Evolutionary conservation across 2,888 invertebrate genomes (phyloP).

Genomic region (Portevinia maculata): DNA sequence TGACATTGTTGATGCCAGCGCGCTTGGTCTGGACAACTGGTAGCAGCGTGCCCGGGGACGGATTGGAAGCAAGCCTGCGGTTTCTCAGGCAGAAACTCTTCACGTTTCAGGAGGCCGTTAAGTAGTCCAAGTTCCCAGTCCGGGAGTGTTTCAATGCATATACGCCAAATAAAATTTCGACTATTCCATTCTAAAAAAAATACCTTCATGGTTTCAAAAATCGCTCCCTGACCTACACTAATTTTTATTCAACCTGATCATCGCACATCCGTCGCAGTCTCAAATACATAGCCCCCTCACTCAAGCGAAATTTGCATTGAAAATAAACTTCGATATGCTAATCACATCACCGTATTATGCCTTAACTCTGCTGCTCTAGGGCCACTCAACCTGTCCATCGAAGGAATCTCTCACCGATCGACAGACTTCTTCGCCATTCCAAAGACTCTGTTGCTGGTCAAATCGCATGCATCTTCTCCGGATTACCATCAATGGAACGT

Average conservation of each 20-base stretch:
- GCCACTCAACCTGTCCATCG: slow-evolving; percentile 49
- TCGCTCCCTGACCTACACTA: slow-evolving; percentile 59
- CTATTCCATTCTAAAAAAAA: too few relatives aligned
- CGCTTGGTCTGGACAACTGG: too few relatives aligned
- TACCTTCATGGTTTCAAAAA: neutral
- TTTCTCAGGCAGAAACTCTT: too few relatives aligned
- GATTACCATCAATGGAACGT: slow-evolving; percentile 61
- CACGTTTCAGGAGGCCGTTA: too few relatives aligned
- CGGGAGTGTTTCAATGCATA: too few relatives aligned
- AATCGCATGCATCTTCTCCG: slow-evolving; percentile 10
- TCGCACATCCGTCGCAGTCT: neutral
- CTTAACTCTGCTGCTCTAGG: slow-evolving; percentile 51
- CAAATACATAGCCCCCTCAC: slow-evolving; percentile 6
- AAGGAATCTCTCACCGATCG: slow-evolving; percentile 61
- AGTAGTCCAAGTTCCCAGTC: too few relatives aligned
- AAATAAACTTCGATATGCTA: slow-evolving; percentile 66
- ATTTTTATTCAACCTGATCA: slow-evolving; percentile 66
- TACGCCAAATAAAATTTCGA: too few relatives aligned
- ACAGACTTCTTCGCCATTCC: slow-evolving; percentile 45
- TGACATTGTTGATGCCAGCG: too few relatives aligned
- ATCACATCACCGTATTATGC: slow-evolving; percentile 58
- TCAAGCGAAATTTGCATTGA: slow-evolving; percentile 52
- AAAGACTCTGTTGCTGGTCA: slow-evolving; percentile 13
- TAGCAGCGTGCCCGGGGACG: too few relatives aligned
- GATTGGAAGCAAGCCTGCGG: too few relatives aligned